Evolutionary conservation across 2,113 vertebrate species (phyloP).

Genomic region (Propithecus coquereli): DNA sequence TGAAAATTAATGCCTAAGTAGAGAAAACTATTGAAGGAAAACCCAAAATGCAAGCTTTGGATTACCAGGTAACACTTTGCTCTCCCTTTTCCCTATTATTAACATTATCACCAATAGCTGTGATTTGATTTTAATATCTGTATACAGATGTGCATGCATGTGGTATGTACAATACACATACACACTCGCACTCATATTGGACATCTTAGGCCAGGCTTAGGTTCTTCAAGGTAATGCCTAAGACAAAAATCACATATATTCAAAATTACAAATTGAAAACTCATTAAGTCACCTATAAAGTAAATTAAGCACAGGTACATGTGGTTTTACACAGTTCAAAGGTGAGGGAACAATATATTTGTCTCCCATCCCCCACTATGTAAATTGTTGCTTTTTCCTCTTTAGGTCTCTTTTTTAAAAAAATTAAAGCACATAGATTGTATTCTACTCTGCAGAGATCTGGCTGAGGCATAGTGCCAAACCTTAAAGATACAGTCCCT

Average conservation of each 20-base stretch:
- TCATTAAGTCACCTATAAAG: background rate
- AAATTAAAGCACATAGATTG: background rate
- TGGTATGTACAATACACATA: background rate
- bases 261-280: background rate
- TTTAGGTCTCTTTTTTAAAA: background rate
- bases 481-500: background rate
- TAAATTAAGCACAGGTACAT: background rate
- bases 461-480: background rate
- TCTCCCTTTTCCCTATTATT: conserved; percentile 10
- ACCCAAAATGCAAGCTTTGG: conserved; percentile 23
- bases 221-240: background rate
- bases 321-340: background rate
- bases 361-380: background rate
- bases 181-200: background rate
- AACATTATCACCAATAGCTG: conserved; percentile 22
- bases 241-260: background rate
- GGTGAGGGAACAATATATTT: background rate
- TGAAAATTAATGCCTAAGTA: conserved; percentile 35
- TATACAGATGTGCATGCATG: background rate
- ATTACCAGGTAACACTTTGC: background rate
- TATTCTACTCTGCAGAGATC: background rate
- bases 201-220: background rate
- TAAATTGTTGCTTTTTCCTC: background rate
- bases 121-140: conserved; percentile 22
- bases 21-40: conserved; percentile 45